Evolutionary conservation across 2,888 invertebrate species (phyloP), one percentile per base, ranked within the genome.

Genomic region (Marronus borbonicus): DNA sequence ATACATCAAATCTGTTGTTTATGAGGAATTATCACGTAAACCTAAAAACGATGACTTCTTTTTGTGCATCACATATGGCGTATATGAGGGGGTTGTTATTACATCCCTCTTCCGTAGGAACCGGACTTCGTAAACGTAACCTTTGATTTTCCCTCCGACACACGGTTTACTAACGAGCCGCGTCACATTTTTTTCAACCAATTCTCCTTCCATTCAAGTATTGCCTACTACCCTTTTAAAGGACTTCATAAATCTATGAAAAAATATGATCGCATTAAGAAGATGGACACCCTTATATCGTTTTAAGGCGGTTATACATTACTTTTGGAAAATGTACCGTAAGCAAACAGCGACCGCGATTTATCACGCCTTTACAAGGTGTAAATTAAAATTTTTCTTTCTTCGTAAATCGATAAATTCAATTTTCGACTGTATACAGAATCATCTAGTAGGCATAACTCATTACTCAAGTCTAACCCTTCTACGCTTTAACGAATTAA

Each of bases 71-170:
- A 84, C 86, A 86, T 86, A 86, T 86, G 86, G 86, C 82, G 84
- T 85, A 84, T 83, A 84, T 85, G 83, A 66, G 49, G 85, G 85
- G 85, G 84, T 85, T 85, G 85, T 86, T 86, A 86, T 86, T 86
- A 86, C 85, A 85, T 85, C 86, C 86, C 86, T 83, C 84, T 86
- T 86, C 86, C 86, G 86, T 85, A 72, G 58, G 69, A 58, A 82
- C 82, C 82, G 81, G 81, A 81, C 82, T 80, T 79, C 79, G 81
- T 81, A 83, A 82, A 82, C 79, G 81, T 76, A 80, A 83, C 83
- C 84, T 83, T 83, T 85, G 83, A 84, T 84, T 83, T 84, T 83
- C 82, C 81, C 83, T 82, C 84, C 83, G 84, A 82, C 83, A 79
- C 81, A 80, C 80, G 79, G 76, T 82, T 80, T 78, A 80, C 80